Evolutionary conservation across 2,888 invertebrate genomes (phyloP).

Genomic region (Boloria selene): DNA sequence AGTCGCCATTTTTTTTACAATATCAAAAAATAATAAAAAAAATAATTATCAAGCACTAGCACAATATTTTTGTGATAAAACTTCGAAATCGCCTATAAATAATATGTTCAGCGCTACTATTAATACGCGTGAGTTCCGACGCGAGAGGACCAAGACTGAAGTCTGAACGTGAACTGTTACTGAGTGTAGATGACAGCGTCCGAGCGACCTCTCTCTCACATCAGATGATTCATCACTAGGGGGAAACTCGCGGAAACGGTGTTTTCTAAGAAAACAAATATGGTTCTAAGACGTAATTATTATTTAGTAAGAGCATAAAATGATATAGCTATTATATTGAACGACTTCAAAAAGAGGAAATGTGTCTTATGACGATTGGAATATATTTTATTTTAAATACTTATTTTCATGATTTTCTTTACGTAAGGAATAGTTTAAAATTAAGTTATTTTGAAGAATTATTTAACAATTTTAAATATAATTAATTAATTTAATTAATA

Average conservation of each 20-base stretch:
- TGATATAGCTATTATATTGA: too few species aligned
- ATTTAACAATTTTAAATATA: too few species aligned
- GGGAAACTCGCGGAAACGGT: constrained; percentile 65
- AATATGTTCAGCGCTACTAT: constrained; percentile 47
- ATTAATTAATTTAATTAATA: too few species aligned
- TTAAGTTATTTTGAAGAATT: too few species aligned
- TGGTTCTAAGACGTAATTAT: neutral
- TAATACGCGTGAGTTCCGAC: constrained; percentile 53
- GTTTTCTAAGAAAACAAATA: constrained; percentile 33
- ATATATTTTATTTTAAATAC: too few species aligned
- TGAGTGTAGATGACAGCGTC: neutral
- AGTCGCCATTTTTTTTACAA: constrained; percentile 52
- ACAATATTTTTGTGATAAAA: constrained; percentile 24
- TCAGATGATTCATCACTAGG: constrained; percentile 64
- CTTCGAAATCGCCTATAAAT: constrained; percentile 25
- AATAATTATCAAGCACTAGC: constrained; percentile 28
- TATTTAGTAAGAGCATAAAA: too few species aligned
- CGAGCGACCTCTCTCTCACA: constrained; percentile 43
- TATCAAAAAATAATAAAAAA: constrained; percentile 35
- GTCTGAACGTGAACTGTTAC: constrained; percentile 9
- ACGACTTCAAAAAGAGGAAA: neutral
- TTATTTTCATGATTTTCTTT: too few species aligned
- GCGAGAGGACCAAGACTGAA: constrained; percentile 56
- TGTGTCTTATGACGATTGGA: too few species aligned
- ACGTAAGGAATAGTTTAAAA: too few species aligned